These are phyloP conservation scores for Vanessa cardui DNA, from an alignment of 2,888 invertebrate species.

Conservation along the genomic window DNA sequence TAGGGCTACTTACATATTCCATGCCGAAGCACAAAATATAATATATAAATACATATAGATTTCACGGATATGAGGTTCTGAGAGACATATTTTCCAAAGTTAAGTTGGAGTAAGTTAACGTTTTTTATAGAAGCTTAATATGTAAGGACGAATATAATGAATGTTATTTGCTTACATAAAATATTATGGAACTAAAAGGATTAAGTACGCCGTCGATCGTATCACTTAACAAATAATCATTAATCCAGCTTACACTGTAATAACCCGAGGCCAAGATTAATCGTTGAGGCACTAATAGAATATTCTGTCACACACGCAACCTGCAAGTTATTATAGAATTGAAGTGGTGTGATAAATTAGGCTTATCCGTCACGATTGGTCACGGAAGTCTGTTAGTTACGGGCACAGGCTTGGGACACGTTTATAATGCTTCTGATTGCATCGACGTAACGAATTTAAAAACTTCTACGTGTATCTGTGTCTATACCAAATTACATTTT, in stretches of 20 bases:
- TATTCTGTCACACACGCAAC: constrained; percentile 79
- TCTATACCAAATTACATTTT: no score
- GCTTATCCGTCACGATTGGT: constrained; percentile 80
- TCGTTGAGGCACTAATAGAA: constrained; percentile 66
- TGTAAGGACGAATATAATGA: constrained; percentile 14
- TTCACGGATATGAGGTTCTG: neutral
- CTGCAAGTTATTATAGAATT: constrained; percentile 77
- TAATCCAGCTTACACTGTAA: constrained; percentile 76
- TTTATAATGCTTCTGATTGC: constrained; percentile 26
- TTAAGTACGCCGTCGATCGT: constrained; percentile 54
- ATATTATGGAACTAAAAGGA: constrained; percentile 43
- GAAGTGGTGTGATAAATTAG: constrained; percentile 79
- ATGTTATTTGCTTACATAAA: constrained; percentile 16
- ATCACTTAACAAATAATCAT: constrained; percentile 74
- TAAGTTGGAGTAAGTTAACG: neutral
- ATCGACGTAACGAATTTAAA: neutral
- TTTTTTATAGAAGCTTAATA: neutral
- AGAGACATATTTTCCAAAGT: neutral
- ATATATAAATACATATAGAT: neutral
- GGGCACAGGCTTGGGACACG: constrained; percentile 34
- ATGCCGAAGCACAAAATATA: neutral
- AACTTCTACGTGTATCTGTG: no score
- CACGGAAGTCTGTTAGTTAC: constrained; percentile 60
- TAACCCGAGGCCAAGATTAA: constrained; percentile 73
- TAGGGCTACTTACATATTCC: no score